Evolutionary conservation across 2,888 invertebrate genomes (phyloP).

Genomic region (Lasioglossum villosulum): DNA sequence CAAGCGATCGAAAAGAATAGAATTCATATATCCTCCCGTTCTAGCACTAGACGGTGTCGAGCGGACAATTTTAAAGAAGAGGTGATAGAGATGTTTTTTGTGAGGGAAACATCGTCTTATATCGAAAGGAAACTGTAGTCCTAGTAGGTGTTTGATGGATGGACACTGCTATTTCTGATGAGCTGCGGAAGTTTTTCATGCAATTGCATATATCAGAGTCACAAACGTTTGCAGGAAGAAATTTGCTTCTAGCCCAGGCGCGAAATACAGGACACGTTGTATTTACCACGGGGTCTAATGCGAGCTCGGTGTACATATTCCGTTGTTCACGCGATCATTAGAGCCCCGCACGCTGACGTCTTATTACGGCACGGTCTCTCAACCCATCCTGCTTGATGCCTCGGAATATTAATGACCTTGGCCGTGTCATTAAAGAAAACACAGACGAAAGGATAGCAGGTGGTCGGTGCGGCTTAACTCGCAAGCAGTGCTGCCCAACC

Average conservation of each 20-base stretch:
- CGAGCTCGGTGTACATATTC: constrained; percentile 1
- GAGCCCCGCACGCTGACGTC: constrained; percentile 44
- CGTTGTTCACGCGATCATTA: constrained; percentile 65
- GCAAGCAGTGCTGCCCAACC: constrained; percentile 3
- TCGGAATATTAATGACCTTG: constrained; percentile 57
- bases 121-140: no score
- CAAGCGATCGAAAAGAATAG: no score
- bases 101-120: no score
- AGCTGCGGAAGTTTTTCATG: background rate
- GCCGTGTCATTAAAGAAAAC: constrained; percentile 43
- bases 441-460: background rate
- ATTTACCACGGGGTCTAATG: background rate
- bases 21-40: no score
- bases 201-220: background rate
- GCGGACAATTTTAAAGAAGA: no score
- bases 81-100: no score
- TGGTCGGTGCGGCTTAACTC: background rate
- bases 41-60: no score
- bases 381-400: constrained; percentile 36
- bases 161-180: no score
- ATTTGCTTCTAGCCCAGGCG: background rate
- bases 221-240: background rate
- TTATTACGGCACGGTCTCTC: constrained; percentile 54
- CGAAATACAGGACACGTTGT: background rate
- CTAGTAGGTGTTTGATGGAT: no score